These are phyloP conservation scores for Idaea dimidiata DNA, from an alignment of 2,888 invertebrate genomes.

Conservation along the genomic window DNA sequence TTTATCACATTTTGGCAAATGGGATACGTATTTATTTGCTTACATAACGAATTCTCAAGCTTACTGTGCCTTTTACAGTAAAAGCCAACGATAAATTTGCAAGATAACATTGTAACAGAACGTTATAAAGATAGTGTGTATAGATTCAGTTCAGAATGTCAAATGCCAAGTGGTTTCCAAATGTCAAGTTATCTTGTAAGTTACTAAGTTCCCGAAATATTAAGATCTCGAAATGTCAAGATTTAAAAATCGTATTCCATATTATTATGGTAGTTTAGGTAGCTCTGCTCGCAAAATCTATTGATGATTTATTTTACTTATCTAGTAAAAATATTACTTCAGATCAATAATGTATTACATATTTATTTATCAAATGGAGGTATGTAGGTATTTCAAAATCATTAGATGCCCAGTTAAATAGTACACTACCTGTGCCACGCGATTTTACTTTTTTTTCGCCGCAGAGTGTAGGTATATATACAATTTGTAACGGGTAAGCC, in stretches of 20 bases:
- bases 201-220: too few species aligned
- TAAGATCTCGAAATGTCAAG: too few species aligned
- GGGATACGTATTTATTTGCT: conserved; percentile 34
- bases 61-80: conserved; percentile 24
- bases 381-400: background rate
- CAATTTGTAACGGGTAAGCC: too few species aligned
- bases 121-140: conserved; percentile 24
- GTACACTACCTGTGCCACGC: too few species aligned
- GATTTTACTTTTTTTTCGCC: too few species aligned
- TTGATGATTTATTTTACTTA: conserved; percentile 19
- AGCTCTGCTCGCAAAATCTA: conserved; percentile 19
- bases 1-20: conserved; percentile 26
- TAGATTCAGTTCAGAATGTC: too few species aligned
- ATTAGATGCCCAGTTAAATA: background rate
- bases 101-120: conserved; percentile 36
- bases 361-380: background rate
- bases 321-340: conserved; percentile 9
- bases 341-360: background rate
- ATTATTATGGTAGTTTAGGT: conserved; percentile 3
- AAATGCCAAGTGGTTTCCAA: too few species aligned
- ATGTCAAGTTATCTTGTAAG: too few species aligned
- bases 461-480: too few species aligned
- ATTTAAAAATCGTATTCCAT: too few species aligned
- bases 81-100: conserved; percentile 33
- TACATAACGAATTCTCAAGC: conserved; percentile 26